Base-by-base conservation (phyloP, 2,113 vertebrate genomes). In the Ursus arctos region DNA sequence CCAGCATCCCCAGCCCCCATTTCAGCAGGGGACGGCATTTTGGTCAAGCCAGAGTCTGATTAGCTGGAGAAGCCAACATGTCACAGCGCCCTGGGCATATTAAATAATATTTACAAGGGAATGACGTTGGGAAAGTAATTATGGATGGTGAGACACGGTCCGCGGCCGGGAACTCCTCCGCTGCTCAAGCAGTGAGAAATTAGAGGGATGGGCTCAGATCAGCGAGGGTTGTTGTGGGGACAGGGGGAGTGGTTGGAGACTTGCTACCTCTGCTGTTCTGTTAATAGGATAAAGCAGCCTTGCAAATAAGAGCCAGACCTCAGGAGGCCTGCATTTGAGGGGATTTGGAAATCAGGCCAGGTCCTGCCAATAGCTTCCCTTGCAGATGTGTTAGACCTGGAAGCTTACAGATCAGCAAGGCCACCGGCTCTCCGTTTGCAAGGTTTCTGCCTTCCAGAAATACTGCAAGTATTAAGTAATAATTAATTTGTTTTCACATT, bases 211-310 rank as follows among this genome's bases (percentile, higher is more conserved):
- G 92, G 55, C 86, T 88, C 16, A 3, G 8, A 90, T 86, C 72
- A 84, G 51, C 8, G 2, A 96, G 87, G 33, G 49, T n/a, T 94
- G 95, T 94, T 80, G 72, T 7, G 21, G 87, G 95, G 95, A 91
- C 51, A 51, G 94, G 3, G 5, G 88, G 92, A 83, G 53, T 88
- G 76, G 61, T 24, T 95, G 84, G 96, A 47, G 91, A 96, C 84
- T 89, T 77, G 24, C 79, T 87, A 51, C 88, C 82, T 97, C 96
- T 92, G 87, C 94, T 84, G 95, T 88, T 94, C 94, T 97, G 97
- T 93, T 98, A 98, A 98, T 97, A 98, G 96, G 94, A 95, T 96
- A 97, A 97, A 95, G 84, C 91, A 91, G 94, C 77, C 97, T 94
- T 86, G 93, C 88, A 97, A 98, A 86, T 96, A 95, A 94, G 77